Evolutionary conservation across 2,888 invertebrate genomes (phyloP).

Genomic region (Nymphalis urticae): DNA sequence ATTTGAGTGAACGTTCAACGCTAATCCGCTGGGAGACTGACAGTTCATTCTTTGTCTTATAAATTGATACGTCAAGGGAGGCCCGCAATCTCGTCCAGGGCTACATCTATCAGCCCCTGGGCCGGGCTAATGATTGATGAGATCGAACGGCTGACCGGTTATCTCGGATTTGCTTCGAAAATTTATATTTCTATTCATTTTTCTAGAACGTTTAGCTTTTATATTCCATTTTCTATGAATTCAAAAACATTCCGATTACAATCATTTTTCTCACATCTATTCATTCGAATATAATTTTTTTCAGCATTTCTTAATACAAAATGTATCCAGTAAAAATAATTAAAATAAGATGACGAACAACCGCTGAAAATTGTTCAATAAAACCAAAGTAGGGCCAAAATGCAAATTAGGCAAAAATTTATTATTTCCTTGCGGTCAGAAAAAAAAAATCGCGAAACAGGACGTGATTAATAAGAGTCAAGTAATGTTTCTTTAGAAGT

Average conservation of each 20-base stretch:
- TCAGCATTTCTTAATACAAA: constrained; percentile 6
- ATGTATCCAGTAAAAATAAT: constrained; percentile 39
- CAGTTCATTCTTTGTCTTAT: constrained; percentile 76
- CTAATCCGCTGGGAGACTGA: constrained; percentile 61
- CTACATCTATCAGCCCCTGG: constrained; percentile 64
- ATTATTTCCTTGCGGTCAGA: constrained; percentile 70
- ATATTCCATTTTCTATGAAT: constrained; percentile 5
- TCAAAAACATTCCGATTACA: background rate
- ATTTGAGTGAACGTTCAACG: constrained; percentile 35
- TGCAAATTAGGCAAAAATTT: constrained; percentile 75
- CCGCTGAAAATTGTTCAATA: constrained; percentile 51
- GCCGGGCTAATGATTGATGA: constrained; percentile 72
- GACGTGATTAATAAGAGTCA: constrained; percentile 67
- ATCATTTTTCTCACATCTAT: background rate
- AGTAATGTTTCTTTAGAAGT: constrained; percentile 42
- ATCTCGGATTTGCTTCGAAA: constrained; percentile 43
- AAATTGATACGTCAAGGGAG: constrained; percentile 75
- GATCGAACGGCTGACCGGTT: constrained; percentile 56
- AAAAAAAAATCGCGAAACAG: constrained; percentile 56
- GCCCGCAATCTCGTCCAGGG: constrained; percentile 64
- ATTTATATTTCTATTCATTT: constrained; percentile 43
- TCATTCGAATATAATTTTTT: background rate
- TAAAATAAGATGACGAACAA: constrained; percentile 43
- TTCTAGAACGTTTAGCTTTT: constrained; percentile 15
- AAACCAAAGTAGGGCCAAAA: constrained; percentile 63